A percentile compares a stretch with the other conserved stretches of the same genome.
Conservation (phyloP, 2,888 invertebrate genomes). For the Macrophya annulata region DNA sequence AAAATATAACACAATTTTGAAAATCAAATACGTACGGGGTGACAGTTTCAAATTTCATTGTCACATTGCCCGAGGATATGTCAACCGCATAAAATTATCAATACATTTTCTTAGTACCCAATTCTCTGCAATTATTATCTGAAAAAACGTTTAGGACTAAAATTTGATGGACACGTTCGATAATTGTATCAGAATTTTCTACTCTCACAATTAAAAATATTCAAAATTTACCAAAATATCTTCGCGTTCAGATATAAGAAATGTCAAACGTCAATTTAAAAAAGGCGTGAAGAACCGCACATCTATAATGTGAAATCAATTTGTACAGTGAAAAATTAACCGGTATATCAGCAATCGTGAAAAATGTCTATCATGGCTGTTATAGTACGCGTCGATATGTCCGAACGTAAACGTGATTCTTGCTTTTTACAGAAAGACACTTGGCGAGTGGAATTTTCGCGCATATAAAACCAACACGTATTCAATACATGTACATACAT, state of each 20-base stretch:
- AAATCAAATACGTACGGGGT: no score
- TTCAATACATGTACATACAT: neutral
- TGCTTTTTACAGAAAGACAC: neutral
- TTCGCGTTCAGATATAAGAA: neutral
- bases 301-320: neutral
- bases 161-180: no score
- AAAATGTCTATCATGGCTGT: neutral
- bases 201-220: neutral
- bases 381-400: neutral
- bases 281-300: constrained; percentile 6
- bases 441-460: constrained; percentile 12
- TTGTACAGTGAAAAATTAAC: neutral
- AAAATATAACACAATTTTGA: no score
- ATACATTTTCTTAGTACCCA: no score
- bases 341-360: neutral
- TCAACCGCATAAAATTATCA: no score
- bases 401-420: neutral
- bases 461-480: no score
- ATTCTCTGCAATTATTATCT: no score
- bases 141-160: no score
- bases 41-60: no score
- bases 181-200: neutral
- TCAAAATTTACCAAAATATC: neutral
- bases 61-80: no score
- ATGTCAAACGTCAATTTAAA: neutral